Percentiles rank a stretch among this genome's conserved stretches.
Conservation (phyloP, 2,113 vertebrate species). For the Raja brachyura region DNA sequence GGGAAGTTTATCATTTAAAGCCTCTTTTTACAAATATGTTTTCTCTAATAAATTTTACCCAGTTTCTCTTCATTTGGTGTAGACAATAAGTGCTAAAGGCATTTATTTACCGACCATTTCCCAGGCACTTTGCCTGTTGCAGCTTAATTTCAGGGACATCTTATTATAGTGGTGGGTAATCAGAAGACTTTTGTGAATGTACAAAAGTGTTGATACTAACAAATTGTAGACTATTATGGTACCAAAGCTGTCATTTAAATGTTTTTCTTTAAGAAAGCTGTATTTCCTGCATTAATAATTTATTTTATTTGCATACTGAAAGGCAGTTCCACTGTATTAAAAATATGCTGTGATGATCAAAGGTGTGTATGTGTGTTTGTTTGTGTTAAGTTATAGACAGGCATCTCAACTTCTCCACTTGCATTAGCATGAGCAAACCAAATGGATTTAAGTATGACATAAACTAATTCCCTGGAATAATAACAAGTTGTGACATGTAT, state of each 20-base stretch:
- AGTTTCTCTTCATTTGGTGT: background rate
- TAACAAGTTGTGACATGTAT: background rate
- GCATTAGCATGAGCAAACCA: background rate
- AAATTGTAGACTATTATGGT: background rate
- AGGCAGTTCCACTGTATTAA: background rate
- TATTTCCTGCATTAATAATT: background rate
- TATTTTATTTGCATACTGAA: background rate
- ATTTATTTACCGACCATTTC: background rate
- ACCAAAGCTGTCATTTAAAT: slow-evolving; percentile 7
- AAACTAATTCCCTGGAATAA: background rate
- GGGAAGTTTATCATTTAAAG: background rate
- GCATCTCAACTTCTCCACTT: background rate
- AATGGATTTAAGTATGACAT: background rate
- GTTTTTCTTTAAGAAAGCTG: background rate
- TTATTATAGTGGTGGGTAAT: background rate
- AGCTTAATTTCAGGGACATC: background rate
- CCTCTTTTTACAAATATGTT: background rate
- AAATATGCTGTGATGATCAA: slow-evolving; percentile 19
- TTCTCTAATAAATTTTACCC: background rate
- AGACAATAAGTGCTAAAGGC: background rate
- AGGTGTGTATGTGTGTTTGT: slow-evolving; percentile 1
- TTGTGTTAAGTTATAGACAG: background rate
- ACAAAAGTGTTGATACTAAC: background rate
- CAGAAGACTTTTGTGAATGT: slow-evolving; percentile 7
- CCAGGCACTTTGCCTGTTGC: background rate